phyloP scores from a whole-genome alignment of 2,113 vertebrate genomes.

The Bos javanicus region DNA sequence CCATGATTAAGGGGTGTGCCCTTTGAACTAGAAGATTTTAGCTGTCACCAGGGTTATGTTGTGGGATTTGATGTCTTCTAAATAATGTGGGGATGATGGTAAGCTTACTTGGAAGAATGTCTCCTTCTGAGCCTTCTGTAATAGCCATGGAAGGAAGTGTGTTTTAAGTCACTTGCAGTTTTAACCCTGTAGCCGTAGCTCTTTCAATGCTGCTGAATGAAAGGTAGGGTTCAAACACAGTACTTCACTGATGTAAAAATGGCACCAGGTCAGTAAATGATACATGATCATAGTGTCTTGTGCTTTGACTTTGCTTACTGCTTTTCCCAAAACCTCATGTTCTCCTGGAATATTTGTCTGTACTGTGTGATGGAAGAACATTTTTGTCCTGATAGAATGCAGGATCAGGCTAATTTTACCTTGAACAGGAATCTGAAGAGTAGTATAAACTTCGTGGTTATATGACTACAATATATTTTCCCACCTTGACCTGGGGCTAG shows the following conservation, averaged over 20 bases:
- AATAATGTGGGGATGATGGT: neutral
- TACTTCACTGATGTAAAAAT: neutral
- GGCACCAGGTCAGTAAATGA: neutral
- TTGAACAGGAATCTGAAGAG: constrained; percentile 57
- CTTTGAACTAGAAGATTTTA: neutral
- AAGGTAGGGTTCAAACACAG: neutral
- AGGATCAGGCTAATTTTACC: constrained; percentile 71
- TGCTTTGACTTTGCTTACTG: neutral
- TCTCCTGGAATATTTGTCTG: constrained; percentile 54
- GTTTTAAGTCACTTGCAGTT: neutral
- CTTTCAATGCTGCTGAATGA: neutral
- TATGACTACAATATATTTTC: constrained; percentile 65
- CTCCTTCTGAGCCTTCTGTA: neutral
- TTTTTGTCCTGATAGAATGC: constrained; percentile 66
- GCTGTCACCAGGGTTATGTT: neutral
- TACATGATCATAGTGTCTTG: neutral
- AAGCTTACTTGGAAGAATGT: neutral
- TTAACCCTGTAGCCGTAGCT: neutral
- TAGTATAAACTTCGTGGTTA: constrained; percentile 64
- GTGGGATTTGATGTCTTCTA: neutral
- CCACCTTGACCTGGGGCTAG: constrained; percentile 68
- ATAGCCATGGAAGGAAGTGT: neutral
- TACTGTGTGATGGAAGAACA: constrained; percentile 54
- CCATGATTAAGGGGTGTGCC: neutral
- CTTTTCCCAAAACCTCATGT: neutral